Evolutionary conservation across 2,888 invertebrate genomes (phyloP).

Genomic region (Crematogaster levior): DNA sequence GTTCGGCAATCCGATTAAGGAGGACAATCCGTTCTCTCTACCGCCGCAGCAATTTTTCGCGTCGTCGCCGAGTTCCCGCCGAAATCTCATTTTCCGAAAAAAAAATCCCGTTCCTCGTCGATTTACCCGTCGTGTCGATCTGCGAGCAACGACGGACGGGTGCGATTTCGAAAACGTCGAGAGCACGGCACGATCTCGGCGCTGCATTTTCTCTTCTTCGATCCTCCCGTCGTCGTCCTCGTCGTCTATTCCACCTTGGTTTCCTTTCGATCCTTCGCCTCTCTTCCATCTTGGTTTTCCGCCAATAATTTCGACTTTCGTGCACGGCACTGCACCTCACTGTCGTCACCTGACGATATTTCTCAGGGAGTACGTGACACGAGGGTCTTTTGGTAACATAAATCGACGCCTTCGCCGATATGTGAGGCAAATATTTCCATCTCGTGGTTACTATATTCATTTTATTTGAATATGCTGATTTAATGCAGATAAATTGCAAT

Average conservation of each 20-base stretch:
- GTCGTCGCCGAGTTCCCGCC: constrained; percentile 51
- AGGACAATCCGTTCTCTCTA: constrained; percentile 53
- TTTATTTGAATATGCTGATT: constrained; percentile 31
- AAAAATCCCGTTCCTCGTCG: constrained; percentile 33
- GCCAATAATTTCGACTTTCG: constrained; percentile 52
- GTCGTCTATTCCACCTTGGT: constrained; percentile 50
- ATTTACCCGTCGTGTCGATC: constrained; percentile 56
- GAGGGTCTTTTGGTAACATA: constrained; percentile 41
- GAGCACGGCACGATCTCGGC: constrained; percentile 51
- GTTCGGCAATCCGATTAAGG: constrained; percentile 56
- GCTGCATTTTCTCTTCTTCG: constrained; percentile 48
- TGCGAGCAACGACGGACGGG: constrained; percentile 44
- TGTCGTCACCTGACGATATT: constrained; percentile 47
- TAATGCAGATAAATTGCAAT: neutral
- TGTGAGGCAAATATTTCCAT: constrained; percentile 44
- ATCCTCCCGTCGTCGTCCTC: constrained; percentile 31
- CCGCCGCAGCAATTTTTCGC: constrained; percentile 57
- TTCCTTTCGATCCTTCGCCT: constrained; percentile 40
- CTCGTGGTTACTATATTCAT: constrained; percentile 16
- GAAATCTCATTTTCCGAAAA: constrained; percentile 49
- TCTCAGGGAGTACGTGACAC: constrained; percentile 49
- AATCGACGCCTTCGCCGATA: constrained; percentile 38
- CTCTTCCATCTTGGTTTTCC: constrained; percentile 49
- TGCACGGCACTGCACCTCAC: constrained; percentile 17
- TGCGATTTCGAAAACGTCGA: constrained; percentile 47